Conservation (phyloP, 2,888 invertebrate species). For the Microctonus brassicae region DNA sequence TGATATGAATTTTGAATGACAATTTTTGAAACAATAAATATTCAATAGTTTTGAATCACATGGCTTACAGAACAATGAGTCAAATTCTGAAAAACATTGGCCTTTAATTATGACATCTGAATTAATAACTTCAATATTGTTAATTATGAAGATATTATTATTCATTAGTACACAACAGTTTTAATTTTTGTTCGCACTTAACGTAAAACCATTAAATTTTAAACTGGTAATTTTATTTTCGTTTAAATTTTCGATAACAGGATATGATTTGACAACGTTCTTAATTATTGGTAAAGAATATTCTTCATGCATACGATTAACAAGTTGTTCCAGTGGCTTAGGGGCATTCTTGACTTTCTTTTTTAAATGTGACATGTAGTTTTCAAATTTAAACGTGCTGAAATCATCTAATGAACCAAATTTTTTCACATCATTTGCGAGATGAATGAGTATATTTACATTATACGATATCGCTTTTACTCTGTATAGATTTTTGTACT, state of each 20-base stretch:
- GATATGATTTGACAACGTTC: not conserved
- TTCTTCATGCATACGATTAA: constrained; percentile 3
- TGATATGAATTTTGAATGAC: not conserved
- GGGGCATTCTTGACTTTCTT: constrained; percentile 2
- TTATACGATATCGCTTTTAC: not conserved
- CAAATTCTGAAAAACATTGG: not conserved
- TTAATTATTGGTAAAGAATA: not conserved
- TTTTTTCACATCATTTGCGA: constrained; percentile 6
- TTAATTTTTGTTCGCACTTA: constrained; percentile 8
- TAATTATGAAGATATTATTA: constrained; percentile 3
- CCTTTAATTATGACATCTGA: not conserved
- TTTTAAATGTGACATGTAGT: constrained; percentile 3
- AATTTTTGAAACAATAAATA: constrained; percentile 4
- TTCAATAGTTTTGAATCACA: constrained; percentile 4
- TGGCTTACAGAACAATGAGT: not conserved
- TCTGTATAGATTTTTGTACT: constrained; percentile 9
- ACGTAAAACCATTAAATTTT: constrained; percentile 8
- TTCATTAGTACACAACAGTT: not conserved
- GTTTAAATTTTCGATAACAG: not conserved
- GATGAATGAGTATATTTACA: constrained; percentile 13
- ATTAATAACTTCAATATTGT: not conserved
- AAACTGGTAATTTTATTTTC: not conserved
- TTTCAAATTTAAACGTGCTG: constrained; percentile 20
- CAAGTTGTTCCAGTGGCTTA: constrained; percentile 17
- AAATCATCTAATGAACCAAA: constrained; percentile 14